A percentile compares a stretch with the other conserved stretches of the same genome.
These are phyloP conservation scores for Lampris megalopsis DNA, from an alignment of 2,113 vertebrate species.

Conservation along the genomic window DNA sequence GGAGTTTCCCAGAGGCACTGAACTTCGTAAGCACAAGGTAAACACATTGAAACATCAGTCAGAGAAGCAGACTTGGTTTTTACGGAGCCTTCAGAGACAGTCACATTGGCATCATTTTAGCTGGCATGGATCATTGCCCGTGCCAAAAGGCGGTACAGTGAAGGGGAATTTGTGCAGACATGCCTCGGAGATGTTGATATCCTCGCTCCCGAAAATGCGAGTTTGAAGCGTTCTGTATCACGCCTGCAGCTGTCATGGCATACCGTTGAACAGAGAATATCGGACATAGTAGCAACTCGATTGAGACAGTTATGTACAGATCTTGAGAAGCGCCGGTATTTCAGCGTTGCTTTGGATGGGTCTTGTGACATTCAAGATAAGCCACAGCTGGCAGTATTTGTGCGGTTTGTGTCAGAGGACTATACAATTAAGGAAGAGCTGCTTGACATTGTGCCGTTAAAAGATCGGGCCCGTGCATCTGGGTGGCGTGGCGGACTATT, in stretches of 20 bases:
- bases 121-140: background rate
- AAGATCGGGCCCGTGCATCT: background rate
- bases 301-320: slow-evolving; percentile 6
- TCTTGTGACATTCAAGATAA: too few relatives aligned
- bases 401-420: too few relatives aligned
- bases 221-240: background rate
- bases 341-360: background rate
- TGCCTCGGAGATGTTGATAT: background rate
- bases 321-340: background rate
- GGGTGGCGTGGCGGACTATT: background rate
- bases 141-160: background rate
- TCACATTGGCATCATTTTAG: background rate
- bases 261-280: slow-evolving; percentile 22
- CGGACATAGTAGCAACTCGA: background rate
- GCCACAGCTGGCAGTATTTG: background rate
- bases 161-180: background rate
- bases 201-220: background rate
- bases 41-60: too few relatives aligned
- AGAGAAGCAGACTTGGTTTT: too few relatives aligned
- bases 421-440: too few relatives aligned
- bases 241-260: slow-evolving; percentile 14
- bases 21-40: too few relatives aligned
- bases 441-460: background rate
- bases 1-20: too few relatives aligned
- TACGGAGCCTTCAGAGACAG: too few relatives aligned